phyloP scores from a whole-genome alignment of 2,797 vertebrate genomes.

The Xenopus petersii region DNA sequence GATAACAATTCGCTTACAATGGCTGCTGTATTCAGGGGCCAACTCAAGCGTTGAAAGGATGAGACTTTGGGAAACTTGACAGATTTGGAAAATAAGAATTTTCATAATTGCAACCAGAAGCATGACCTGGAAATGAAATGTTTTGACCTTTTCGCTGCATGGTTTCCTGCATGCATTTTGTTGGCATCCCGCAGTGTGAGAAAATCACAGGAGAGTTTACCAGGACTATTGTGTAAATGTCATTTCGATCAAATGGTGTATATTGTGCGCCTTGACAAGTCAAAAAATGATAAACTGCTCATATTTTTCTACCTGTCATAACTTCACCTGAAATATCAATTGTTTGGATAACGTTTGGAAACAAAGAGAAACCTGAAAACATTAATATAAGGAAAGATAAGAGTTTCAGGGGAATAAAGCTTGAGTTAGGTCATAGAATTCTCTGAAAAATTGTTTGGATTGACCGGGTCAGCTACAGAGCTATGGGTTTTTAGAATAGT shows the following conservation, averaged over 20 bases:
- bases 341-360: background rate
- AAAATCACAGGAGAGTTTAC: constrained; percentile 31
- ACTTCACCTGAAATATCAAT: background rate
- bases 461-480: too few species aligned
- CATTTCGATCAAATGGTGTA: constrained; percentile 12
- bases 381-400: too few species aligned
- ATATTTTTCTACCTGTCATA: background rate
- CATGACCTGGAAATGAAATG: constrained; percentile 75
- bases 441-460: too few species aligned
- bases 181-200: constrained; percentile 69
- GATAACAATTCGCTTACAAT: constrained; percentile 20
- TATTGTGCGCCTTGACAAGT: constrained; percentile 9
- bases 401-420: too few species aligned
- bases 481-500: too few species aligned
- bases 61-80: constrained; percentile 15
- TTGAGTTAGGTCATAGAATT: too few species aligned
- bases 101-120: constrained; percentile 76
- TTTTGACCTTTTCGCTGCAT: constrained; percentile 69
- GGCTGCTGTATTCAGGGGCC: constrained; percentile 14
- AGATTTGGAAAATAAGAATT: constrained; percentile 55
- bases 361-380: background rate
- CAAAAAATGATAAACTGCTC: constrained; percentile 2
- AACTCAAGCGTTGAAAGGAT: background rate
- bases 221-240: constrained; percentile 12
- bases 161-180: constrained; percentile 70